Base-by-base conservation (phyloP, 2,888 invertebrate species). In the Nasonia oneida region DNA sequence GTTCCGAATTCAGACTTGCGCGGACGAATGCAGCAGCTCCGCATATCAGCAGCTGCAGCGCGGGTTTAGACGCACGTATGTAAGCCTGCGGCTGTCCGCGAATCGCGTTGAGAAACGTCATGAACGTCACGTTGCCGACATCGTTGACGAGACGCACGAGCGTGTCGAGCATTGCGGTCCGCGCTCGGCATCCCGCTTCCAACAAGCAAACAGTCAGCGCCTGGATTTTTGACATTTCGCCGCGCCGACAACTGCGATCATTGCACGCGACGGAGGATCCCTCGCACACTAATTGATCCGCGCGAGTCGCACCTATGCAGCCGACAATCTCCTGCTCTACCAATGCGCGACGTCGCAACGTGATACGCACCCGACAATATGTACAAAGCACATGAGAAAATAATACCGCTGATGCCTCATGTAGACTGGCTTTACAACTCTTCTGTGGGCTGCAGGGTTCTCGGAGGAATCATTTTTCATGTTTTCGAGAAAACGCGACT, bases 61-160 rank as follows among this genome's bases (percentile, higher is more conserved):
- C 37, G 50, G 23, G n/a, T 37, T 42, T 50, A 10, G 18, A 8
- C 10, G 29, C 29, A 47, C 42, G n/a, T 18, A 18, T 18, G 15
- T 53, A 50, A 74, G n/a, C 50, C 50, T 47, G 74, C 74, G 74
- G 74, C 74, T 74, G 50, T 74, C 74, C 74, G 50, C 74, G 74
- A 74, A 50, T 50, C 74, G 74, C 74, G 57, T 61, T 74, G 47
- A 74, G 74, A 74, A 74, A 74, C 74, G 47, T 74, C 47, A 37
- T 15, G 74, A 74, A 50, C 74, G 74, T 74, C 50, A 50, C 50
- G 50, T 74, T 29, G 74, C 14, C 74, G 50, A 74, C 74, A 74
- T 74, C 50, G 74, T 50, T 74, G 74, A 50, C 74, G 74, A 74
- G 74, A 74, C 74, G 74, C 47, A 23, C 74, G 74, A 74, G 74